Conservation (phyloP, 2,113 vertebrate genomes). For the Calonectris borealis region DNA sequence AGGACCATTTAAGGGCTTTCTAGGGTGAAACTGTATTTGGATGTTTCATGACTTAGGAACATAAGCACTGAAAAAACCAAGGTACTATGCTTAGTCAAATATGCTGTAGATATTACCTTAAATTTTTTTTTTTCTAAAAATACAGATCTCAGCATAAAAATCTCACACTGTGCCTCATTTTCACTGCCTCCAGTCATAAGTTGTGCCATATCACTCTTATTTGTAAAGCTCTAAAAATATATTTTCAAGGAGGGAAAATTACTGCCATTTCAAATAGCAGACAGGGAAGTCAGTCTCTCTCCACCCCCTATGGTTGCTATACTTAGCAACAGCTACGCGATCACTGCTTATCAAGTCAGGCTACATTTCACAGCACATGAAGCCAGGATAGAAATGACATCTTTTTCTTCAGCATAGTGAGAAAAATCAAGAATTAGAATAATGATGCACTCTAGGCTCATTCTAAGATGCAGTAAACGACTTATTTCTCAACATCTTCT, state of each 20-base stretch:
- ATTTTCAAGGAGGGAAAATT: neutral
- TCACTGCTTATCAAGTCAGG: neutral
- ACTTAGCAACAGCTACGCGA: neutral
- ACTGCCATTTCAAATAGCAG: neutral
- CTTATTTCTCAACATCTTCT: neutral
- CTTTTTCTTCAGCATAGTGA: neutral
- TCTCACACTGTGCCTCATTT: neutral
- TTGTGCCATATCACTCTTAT: too few relatives aligned
- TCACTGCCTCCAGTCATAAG: neutral
- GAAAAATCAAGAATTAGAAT: neutral
- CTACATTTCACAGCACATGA: neutral
- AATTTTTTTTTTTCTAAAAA: neutral
- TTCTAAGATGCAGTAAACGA: neutral
- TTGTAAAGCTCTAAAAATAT: neutral
- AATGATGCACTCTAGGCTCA: neutral
- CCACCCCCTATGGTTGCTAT: neutral
- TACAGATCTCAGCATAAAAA: neutral
- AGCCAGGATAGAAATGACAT: neutral
- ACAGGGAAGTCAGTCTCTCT: neutral
- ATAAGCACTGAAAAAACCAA: neutral
- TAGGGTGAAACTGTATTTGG: neutral
- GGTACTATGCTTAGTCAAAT: neutral
- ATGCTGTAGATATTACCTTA: neutral
- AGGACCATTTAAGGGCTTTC: neutral
- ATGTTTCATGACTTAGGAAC: neutral